These are phyloP conservation scores for Macropodus opercularis DNA, from an alignment of 2,797 vertebrate genomes.

Conservation along the genomic window DNA sequence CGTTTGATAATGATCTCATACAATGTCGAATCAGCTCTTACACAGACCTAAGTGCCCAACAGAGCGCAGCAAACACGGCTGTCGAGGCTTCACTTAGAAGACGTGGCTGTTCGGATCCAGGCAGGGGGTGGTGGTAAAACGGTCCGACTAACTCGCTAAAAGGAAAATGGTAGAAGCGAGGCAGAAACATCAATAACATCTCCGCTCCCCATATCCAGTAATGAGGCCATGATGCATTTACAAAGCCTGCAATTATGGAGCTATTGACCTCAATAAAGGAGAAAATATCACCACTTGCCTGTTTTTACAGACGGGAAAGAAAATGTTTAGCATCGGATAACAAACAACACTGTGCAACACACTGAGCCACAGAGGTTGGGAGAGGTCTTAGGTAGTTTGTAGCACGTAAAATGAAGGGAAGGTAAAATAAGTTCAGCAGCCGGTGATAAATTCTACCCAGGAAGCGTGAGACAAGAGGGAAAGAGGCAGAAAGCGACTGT, in stretches of 20 bases:
- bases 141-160: conserved; percentile 30
- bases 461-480: background rate
- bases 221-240: conserved; percentile 55
- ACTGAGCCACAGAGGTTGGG: background rate
- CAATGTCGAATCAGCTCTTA: conserved; percentile 39
- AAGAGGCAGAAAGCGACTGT: conserved; percentile 17
- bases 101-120: conserved; percentile 33
- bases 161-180: conserved; percentile 39
- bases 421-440: background rate
- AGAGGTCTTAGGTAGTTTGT: background rate
- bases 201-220: conserved; percentile 46
- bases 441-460: background rate
- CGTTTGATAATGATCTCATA: no score
- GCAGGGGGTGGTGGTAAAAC: conserved; percentile 25
- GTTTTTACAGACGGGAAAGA: conserved; percentile 22
- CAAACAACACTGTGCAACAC: background rate
- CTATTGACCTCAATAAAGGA: conserved; percentile 63
- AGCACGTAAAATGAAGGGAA: background rate
- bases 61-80: conserved; percentile 35
- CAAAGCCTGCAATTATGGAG: conserved; percentile 67
- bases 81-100: conserved; percentile 54
- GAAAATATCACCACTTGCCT: conserved; percentile 50
- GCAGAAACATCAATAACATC: conserved; percentile 52
- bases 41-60: conserved; percentile 27
- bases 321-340: background rate